Conservation (phyloP, 1,140 invertebrate species). For the Hylaeus volcanicus region DNA sequence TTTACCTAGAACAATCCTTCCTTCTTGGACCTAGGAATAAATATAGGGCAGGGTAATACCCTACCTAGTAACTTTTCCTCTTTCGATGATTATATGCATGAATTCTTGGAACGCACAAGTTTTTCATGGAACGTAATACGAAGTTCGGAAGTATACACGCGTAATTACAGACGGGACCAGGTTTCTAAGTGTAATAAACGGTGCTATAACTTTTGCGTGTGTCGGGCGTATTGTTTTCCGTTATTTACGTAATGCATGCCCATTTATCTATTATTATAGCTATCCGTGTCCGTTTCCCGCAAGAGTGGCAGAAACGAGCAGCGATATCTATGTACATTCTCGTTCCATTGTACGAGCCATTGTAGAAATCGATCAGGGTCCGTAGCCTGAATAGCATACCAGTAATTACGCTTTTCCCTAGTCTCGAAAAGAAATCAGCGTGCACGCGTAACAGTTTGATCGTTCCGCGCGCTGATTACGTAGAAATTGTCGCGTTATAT, state of each 20-base stretch:
- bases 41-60: neutral
- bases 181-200: conserved; percentile 14
- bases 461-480: conserved; percentile 22
- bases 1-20: neutral
- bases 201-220: conserved; percentile 1
- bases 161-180: neutral
- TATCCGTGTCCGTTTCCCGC: conserved; percentile 35
- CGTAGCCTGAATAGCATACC: conserved; percentile 31
- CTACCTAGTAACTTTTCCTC: neutral
- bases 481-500: conserved; percentile 24
- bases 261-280: conserved; percentile 39
- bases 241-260: conserved; percentile 38
- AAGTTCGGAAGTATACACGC: neutral
- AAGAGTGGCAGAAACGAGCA: conserved; percentile 32
- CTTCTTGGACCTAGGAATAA: conserved; percentile 11
- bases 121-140: too few relatives aligned
- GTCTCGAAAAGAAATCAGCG: conserved; percentile 35
- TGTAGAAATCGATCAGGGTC: conserved; percentile 41
- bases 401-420: conserved; percentile 44
- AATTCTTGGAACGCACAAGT: neutral
- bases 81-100: neutral
- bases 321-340: conserved; percentile 25
- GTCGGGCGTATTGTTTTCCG: conserved; percentile 9
- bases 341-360: conserved; percentile 26
- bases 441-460: conserved; percentile 21